A percentile compares a stretch with the other conserved stretches of the same genome.
phyloP scores from a whole-genome alignment of 1,140 invertebrate genomes.

The Penaeus indicus region DNA sequence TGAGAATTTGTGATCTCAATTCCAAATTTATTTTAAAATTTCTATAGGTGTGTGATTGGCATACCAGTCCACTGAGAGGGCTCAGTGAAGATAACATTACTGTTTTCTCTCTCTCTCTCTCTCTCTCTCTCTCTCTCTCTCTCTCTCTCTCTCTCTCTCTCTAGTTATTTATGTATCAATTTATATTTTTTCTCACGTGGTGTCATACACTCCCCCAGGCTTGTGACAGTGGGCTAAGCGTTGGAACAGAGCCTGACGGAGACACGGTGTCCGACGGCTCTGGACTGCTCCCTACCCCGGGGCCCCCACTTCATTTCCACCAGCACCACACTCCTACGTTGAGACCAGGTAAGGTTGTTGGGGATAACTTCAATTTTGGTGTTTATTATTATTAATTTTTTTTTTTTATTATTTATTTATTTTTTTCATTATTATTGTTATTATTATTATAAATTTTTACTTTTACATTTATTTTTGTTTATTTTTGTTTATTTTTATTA shows the following conservation, averaged over 20 bases:
- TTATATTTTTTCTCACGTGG: not conserved
- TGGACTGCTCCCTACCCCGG: conserved; percentile 40
- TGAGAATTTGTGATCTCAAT: too few relatives aligned
- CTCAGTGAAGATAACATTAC: too few relatives aligned
- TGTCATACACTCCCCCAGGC: not conserved
- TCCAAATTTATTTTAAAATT: too few relatives aligned
- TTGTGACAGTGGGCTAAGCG: conserved; percentile 57
- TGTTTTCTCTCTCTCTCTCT: too few relatives aligned
- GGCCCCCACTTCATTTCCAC: conserved; percentile 38
- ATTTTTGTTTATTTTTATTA: not conserved
- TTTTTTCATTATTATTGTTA: too few relatives aligned
- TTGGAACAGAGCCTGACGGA: conserved; percentile 50
- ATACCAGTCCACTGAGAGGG: too few relatives aligned
- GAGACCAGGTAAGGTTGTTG: conserved; percentile 12
- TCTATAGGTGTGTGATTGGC: too few relatives aligned
- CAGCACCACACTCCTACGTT: conserved; percentile 36
- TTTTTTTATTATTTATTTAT: too few relatives aligned
- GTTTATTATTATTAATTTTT: not conserved
- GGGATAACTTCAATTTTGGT: not conserved
- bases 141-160: too few relatives aligned
- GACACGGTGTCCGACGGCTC: conserved; percentile 41
- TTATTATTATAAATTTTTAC: too few relatives aligned
- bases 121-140: too few relatives aligned
- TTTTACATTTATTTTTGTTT: too few relatives aligned
- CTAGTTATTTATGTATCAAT: not conserved